Percentiles rank a stretch among this genome's conserved stretches.
phyloP scores from a whole-genome alignment of 1,140 invertebrate genomes.

The Drosophila sp. region DNA sequence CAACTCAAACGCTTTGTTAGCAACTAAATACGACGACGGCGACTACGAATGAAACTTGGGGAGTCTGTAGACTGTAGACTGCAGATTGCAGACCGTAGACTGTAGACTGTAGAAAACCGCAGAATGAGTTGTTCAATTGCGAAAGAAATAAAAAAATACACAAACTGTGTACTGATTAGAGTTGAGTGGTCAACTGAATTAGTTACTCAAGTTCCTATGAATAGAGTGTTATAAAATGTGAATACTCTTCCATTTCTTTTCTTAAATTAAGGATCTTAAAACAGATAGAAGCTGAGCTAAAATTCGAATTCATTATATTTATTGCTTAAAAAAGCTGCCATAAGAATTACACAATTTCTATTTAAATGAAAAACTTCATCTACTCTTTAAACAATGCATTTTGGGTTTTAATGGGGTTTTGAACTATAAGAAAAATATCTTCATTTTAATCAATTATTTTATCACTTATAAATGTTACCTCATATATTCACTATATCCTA shows the following conservation, averaged over 20 bases:
- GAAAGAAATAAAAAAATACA: background rate
- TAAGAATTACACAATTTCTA: too few species aligned
- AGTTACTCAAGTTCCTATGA: too few species aligned
- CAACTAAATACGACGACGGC: background rate
- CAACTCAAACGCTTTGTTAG: slow-evolving; percentile 10
- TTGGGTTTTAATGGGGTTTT: too few species aligned
- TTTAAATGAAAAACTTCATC: background rate
- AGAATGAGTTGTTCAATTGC: slow-evolving; percentile 17
- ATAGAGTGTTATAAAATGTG: background rate
- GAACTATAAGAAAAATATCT: too few species aligned
- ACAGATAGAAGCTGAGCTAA: too few species aligned
- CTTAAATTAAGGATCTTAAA: too few species aligned
- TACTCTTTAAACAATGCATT: too few species aligned
- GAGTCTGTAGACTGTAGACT: background rate
- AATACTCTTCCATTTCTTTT: background rate
- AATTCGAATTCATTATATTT: too few species aligned
- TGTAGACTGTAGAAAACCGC: slow-evolving; percentile 9
- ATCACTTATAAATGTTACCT: too few species aligned
- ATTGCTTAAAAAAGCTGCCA: too few species aligned
- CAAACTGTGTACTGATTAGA: slow-evolving; percentile 10
- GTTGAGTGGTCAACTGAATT: slow-evolving; percentile 6
- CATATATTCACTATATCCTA: too few species aligned
- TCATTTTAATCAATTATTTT: background rate
- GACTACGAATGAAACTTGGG: background rate
- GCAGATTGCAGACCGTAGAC: background rate